phyloP scores from a whole-genome alignment of 2,888 invertebrate species.

The Epinotia ramella region DNA sequence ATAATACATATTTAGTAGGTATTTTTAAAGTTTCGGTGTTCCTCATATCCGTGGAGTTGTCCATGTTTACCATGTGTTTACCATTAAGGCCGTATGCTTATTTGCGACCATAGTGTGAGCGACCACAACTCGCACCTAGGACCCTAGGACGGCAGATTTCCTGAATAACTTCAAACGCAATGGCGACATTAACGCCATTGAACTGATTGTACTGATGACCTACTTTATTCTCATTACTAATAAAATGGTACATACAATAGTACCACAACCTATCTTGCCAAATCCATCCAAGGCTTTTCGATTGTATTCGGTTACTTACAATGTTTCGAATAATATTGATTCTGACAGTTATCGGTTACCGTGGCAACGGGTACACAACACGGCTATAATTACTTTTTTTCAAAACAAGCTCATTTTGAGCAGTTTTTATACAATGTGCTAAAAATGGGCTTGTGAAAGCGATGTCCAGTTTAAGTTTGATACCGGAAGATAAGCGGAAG shows the following conservation, averaged over 20 bases:
- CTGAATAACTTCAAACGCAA: too few relatives aligned
- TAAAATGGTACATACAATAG: constrained; percentile 7
- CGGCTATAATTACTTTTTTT: constrained; percentile 53
- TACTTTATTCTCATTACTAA: background rate
- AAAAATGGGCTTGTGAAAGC: constrained; percentile 66
- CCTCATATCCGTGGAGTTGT: background rate
- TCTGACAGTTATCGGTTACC: constrained; percentile 65
- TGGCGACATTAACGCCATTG: too few relatives aligned
- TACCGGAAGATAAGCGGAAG: constrained; percentile 80
- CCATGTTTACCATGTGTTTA: background rate
- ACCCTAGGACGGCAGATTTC: background rate
- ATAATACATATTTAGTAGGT: too few relatives aligned
- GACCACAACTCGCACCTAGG: background rate
- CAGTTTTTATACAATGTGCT: constrained; percentile 54
- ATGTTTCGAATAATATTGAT: constrained; percentile 63
- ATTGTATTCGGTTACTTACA: constrained; percentile 29
- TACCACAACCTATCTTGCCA: constrained; percentile 14
- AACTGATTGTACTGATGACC: background rate
- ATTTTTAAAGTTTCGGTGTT: background rate
- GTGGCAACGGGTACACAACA: constrained; percentile 69
- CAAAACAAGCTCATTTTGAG: constrained; percentile 57
- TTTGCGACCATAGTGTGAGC: background rate
- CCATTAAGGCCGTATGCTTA: background rate
- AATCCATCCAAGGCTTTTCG: constrained; percentile 30
- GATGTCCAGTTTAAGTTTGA: constrained; percentile 82